These are phyloP conservation scores for Lithophane semibrunnea DNA, from an alignment of 2,888 invertebrate genomes.

Conservation along the genomic window DNA sequence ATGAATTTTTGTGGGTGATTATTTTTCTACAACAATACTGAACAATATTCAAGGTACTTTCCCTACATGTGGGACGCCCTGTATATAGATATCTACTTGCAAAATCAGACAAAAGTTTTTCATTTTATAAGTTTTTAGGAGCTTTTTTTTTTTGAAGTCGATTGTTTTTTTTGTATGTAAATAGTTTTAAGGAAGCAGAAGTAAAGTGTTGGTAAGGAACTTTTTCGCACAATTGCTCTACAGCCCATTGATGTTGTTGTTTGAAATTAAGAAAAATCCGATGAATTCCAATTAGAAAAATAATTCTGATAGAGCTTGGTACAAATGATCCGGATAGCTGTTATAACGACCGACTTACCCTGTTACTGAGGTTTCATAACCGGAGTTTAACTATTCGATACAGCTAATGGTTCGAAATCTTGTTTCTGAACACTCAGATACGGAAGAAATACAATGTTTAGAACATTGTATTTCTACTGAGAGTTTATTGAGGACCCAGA, in stretches of 20 bases:
- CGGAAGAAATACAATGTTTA: background rate
- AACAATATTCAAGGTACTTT: no score
- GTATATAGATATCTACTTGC: background rate
- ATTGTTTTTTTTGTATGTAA: background rate
- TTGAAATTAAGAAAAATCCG: background rate
- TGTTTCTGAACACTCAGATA: background rate
- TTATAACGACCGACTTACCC: background rate
- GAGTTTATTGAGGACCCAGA: background rate
- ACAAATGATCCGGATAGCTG: background rate
- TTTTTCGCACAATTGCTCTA: background rate
- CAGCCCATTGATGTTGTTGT: background rate
- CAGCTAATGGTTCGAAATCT: background rate
- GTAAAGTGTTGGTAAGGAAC: background rate
- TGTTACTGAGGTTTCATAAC: conserved; percentile 7
- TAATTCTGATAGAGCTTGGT: background rate
- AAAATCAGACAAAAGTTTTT: background rate
- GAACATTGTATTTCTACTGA: no score
- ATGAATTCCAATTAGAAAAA: background rate
- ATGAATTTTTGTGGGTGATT: no score
- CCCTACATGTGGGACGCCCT: no score
- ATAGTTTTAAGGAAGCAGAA: no score
- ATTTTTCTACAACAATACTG: no score
- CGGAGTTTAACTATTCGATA: background rate
- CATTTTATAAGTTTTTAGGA: no score
- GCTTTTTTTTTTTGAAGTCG: background rate